Base-by-base conservation (phyloP, 2,888 invertebrate species). In the Timema podura region DNA sequence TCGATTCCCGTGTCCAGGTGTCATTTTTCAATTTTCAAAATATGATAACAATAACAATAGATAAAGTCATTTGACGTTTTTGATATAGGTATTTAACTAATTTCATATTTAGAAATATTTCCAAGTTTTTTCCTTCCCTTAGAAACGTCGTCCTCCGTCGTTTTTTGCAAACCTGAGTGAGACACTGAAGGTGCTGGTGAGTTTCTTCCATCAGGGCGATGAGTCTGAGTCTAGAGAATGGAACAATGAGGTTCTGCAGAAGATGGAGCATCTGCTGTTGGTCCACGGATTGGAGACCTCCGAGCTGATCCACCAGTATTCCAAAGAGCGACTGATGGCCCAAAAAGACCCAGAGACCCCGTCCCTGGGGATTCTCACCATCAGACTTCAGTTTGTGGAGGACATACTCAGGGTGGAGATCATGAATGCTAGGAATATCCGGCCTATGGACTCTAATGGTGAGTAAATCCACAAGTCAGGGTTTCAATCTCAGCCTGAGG, bases 91-190 rank as follows among this genome's bases (percentile, higher is more conserved):
- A 30, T 2, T 30, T 30, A 30, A 30, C 30, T 30, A 30, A 30
- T 30, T 30, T 30, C 30, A 30, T 30, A 3, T 30, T 30, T 30
- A 2, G 30, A 30, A 30, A 30, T 30, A 30, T 30, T 3, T 30
- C 30, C 30, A 30, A 30, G 30, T 30, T 30, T 30, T 30, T 30
- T 30, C 2, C 30, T 30, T 30, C 30, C 30, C 30, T 30, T 83
- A 92, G 90, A 93, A 94, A 88, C 88, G 94, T 75, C 89, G 95
- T 72, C 93, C 95, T 2, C 92, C 94, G 15, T 87, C 91, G n/a
- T 97, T 96, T 81, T 98, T 96, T 81, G 89, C 91, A 71, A 93
- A 97, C 79, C 87, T 98, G 71, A 91, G 92, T 77, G 91, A 93
- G 76, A 94, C 96, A 54, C 83, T 97, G 61, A 89, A 89, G 75